These are phyloP conservation scores for Oceanodroma tethys DNA, from an alignment of 2,113 vertebrate species.

Conservation along the genomic window DNA sequence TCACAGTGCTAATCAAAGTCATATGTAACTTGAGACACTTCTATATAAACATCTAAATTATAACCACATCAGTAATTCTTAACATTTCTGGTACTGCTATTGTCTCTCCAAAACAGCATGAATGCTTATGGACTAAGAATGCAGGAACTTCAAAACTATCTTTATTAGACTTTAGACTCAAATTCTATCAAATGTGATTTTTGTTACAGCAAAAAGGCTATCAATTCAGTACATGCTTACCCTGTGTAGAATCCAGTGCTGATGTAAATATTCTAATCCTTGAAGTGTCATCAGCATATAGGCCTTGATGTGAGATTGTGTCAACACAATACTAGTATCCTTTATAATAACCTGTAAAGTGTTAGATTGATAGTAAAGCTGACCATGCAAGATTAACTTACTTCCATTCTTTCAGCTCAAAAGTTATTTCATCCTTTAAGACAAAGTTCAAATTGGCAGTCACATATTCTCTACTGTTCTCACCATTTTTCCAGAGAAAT, in stretches of 20 bases:
- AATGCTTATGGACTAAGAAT: not conserved
- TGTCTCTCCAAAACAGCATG: not conserved
- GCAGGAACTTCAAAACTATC: not conserved
- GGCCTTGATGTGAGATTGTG: conserved; percentile 95
- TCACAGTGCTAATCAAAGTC: not conserved
- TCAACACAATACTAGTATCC: conserved; percentile 93
- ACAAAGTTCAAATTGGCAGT: not conserved
- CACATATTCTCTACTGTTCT: not conserved
- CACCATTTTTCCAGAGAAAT: not conserved
- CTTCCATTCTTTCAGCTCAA: not conserved
- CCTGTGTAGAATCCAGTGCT: conserved; percentile 95
- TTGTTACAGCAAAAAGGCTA: not conserved
- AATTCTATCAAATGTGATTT: not conserved
- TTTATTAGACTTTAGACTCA: not conserved
- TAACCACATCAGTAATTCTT: not conserved
- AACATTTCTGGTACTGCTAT: not conserved
- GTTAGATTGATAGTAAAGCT: not conserved
- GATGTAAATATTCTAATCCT: conserved; percentile 94
- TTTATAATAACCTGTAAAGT: conserved; percentile 92
- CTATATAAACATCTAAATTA: not conserved
- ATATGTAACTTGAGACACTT: not conserved
- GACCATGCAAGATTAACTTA: not conserved
- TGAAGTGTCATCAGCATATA: conserved; percentile 98
- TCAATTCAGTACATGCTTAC: conserved; percentile 70
- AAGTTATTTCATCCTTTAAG: not conserved